Evolutionary conservation across 2,113 vertebrate genomes (phyloP).

Genomic region (Halichoerus grypus): DNA sequence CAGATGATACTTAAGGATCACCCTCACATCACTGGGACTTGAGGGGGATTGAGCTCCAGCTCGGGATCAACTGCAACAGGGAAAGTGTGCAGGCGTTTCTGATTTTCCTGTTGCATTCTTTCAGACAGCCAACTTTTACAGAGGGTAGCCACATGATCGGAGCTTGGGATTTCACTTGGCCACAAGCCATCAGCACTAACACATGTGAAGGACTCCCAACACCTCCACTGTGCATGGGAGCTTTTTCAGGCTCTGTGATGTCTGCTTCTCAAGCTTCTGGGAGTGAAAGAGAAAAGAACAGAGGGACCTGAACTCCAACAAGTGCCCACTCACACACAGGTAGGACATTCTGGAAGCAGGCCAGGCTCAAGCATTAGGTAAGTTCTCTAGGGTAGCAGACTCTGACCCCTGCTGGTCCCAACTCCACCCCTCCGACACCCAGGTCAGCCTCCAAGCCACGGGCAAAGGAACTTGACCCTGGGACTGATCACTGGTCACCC

Average conservation of each 20-base stretch:
- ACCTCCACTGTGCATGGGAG: conserved; percentile 37
- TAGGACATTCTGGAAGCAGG: not conserved
- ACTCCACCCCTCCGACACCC: not conserved
- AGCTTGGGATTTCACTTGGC: conserved; percentile 54
- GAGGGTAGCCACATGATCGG: conserved; percentile 57
- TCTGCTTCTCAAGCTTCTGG: conserved; percentile 40
- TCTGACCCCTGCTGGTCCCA: not conserved
- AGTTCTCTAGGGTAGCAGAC: not conserved
- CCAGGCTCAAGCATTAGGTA: not conserved
- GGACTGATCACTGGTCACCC: not conserved
- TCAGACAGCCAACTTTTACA: conserved; percentile 68
- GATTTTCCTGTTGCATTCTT: conserved; percentile 77
- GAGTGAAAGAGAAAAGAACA: not conserved
- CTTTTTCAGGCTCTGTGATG: not conserved
- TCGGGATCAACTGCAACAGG: conserved; percentile 47
- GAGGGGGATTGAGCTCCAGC: conserved; percentile 45
- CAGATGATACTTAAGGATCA: conserved; percentile 53
- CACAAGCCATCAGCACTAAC: conserved; percentile 58
- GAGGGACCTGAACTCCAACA: not conserved
- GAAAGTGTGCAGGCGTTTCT: conserved; percentile 56
- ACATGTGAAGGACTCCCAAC: conserved; percentile 14
- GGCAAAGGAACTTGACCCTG: not conserved
- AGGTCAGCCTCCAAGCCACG: not conserved
- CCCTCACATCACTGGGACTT: conserved; percentile 21
- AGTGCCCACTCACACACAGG: conserved; percentile 18